Evolutionary conservation across 2,113 vertebrate genomes (phyloP), one percentile per base, ranked within the genome.

Genomic region (Calypte anna): DNA sequence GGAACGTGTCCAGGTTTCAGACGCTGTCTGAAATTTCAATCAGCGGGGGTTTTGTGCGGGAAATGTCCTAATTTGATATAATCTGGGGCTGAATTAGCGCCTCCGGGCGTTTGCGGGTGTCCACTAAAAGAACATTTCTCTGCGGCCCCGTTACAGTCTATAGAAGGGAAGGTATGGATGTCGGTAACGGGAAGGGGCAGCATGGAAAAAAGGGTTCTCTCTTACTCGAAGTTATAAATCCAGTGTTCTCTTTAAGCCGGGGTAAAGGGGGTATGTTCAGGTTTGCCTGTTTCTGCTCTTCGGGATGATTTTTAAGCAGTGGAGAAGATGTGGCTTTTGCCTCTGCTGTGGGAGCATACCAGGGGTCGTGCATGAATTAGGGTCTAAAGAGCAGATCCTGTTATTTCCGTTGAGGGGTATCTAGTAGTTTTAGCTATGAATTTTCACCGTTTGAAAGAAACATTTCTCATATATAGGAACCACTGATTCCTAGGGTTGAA

Each of bases 71-170:
- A 93, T 94, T 88, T 92, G 86, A 43, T 63, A 27, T 86, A 91
- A 96, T 93, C 86, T 86, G 77, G 73, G 51, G 73, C 73, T 70
- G 86, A 79, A 95, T 96, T 94, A 92, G 69, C 61, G 40, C 93
- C 86, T 95, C 54, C 13, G 15, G 33, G 70, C 2, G 0, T 67
- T 91, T 80, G 81, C 22, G 64, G 40, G 73, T 75, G 59, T n/a
- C 50, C 19, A 2, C 55, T 74, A 53, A 82, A 91, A 59, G 40
- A 43, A n/a, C 15, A 3, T 92, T 87, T 95, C 75, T 84, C 78
- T 22, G 38, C 38, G 59, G 59, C 24, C 43, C 54, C 5, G 4
- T 38, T 72, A 22, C 75, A 67, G 54, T 6, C 62, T 70, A 0
- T 2, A 46, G 59, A n/a, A 62, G 36, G 28, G n/a, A 89, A 84